phyloP scores from a whole-genome alignment of 53 echinoderm and acorn worm genomes.

The Pentamera pediparva region DNA sequence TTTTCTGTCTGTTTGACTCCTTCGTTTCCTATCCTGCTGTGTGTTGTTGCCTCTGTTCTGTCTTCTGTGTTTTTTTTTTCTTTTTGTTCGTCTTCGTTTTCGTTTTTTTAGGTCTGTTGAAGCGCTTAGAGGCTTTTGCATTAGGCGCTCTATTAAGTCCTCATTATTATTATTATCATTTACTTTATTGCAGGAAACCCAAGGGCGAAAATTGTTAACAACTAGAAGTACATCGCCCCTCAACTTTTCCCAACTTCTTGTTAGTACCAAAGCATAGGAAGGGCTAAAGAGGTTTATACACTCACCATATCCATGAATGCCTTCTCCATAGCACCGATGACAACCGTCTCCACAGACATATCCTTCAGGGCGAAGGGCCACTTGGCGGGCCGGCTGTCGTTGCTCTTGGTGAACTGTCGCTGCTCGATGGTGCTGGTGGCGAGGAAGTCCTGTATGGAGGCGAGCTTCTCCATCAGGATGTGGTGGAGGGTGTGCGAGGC shows the following conservation, averaged over 20 bases:
- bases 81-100: no score
- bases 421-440: conserved; percentile 70
- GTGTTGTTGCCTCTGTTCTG: no score
- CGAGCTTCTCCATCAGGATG: conserved; percentile 69
- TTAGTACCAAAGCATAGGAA: not conserved
- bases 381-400: conserved; percentile 70
- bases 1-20: no score
- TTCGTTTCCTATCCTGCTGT: no score
- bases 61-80: no score
- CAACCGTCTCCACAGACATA: conserved; percentile 78
- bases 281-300: not conserved
- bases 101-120: no score
- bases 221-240: not conserved
- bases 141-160: no score
- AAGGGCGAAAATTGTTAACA: not conserved
- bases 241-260: not conserved
- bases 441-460: conserved; percentile 75
- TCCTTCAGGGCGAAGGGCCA: conserved; percentile 87
- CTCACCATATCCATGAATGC: conserved; percentile 94
- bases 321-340: conserved; percentile 85
- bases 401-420: conserved; percentile 61
- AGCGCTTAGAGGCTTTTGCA: no score
- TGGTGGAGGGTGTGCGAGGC: conserved; percentile 75
- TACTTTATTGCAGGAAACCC: no score
- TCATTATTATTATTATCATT: no score